A percentile compares a stretch with the other conserved stretches of the same genome.
Evolutionary conservation across 2,888 invertebrate species (phyloP).

Genomic region (Thereva unica): DNA sequence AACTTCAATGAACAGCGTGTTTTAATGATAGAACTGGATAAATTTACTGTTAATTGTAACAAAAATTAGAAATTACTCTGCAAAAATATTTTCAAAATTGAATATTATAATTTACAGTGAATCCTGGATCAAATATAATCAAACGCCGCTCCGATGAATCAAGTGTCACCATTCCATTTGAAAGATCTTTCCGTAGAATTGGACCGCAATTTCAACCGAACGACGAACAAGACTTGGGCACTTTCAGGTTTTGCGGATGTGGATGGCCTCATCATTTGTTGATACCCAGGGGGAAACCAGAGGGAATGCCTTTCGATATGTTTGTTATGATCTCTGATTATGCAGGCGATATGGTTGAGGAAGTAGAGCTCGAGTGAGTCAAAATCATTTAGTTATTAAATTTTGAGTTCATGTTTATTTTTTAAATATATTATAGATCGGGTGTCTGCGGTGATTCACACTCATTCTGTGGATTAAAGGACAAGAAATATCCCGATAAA

Average conservation of each 20-base stretch:
- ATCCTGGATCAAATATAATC: slow-evolving; percentile 69
- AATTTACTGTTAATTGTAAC: slow-evolving; percentile 66
- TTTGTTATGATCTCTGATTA: slow-evolving; percentile 81
- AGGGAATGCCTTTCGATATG: slow-evolving; percentile 70
- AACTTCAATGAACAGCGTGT: slow-evolving; percentile 64
- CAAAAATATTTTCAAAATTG: neutral
- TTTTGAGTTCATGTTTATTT: too few species aligned
- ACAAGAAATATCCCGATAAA: slow-evolving; percentile 69
- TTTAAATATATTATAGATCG: slow-evolving; percentile 39
- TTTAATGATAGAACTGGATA: slow-evolving; percentile 71
- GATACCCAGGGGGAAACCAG: slow-evolving; percentile 70
- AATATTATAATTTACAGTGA: slow-evolving; percentile 60
- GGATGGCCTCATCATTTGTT: slow-evolving; percentile 87
- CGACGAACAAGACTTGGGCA: slow-evolving; percentile 56
- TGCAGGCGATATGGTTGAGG: slow-evolving; percentile 61
- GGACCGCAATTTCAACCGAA: slow-evolving; percentile 62
- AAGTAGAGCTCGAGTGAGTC: slow-evolving; percentile 44
- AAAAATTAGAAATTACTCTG: slow-evolving; percentile 37
- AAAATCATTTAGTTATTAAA: neutral
- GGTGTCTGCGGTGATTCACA: slow-evolving; percentile 65
- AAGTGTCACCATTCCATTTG: slow-evolving; percentile 81
- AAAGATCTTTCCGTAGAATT: slow-evolving; percentile 75
- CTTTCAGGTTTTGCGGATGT: slow-evolving; percentile 84
- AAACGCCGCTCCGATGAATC: slow-evolving; percentile 70
- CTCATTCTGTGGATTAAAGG: slow-evolving; percentile 72